Percentiles rank a stretch among this genome's conserved stretches.
phyloP scores from a whole-genome alignment of 2,113 vertebrate species.

The Neoarius graeffei region DNA sequence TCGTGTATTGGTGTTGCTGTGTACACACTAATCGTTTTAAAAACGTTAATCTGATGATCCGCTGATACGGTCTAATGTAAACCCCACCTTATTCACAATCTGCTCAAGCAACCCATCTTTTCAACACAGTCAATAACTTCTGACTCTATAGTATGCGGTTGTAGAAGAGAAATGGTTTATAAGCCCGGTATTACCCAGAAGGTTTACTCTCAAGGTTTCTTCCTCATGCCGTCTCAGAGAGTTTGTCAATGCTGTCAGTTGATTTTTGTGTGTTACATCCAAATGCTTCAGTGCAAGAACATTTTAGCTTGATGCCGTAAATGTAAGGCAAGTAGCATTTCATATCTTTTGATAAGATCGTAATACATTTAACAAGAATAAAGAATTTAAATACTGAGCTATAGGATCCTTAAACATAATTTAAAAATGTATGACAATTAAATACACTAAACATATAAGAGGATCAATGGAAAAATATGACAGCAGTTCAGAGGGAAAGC shows the following conservation, averaged over 20 bases:
- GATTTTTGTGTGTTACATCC: background rate
- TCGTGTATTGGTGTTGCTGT: no score
- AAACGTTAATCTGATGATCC: no score
- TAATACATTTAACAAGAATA: background rate
- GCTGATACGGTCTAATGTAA: no score
- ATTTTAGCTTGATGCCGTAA: background rate
- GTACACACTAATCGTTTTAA: no score
- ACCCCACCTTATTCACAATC: background rate
- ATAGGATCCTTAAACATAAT: background rate
- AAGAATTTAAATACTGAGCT: background rate
- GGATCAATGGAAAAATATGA: conserved; percentile 18
- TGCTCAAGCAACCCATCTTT: background rate
- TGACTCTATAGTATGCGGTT: background rate
- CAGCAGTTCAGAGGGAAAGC: conserved; percentile 26
- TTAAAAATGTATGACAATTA: background rate
- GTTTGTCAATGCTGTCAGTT: background rate
- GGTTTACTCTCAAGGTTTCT: background rate
- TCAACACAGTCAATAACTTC: background rate
- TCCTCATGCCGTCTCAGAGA: background rate
- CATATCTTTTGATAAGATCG: no score
- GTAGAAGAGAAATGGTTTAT: background rate
- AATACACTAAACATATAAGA: background rate
- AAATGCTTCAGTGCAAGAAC: background rate
- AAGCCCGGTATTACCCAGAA: background rate
- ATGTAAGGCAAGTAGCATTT: background rate